phyloP scores from a whole-genome alignment of 2,797 vertebrate species.

The Gymnothorax javanicus region DNA sequence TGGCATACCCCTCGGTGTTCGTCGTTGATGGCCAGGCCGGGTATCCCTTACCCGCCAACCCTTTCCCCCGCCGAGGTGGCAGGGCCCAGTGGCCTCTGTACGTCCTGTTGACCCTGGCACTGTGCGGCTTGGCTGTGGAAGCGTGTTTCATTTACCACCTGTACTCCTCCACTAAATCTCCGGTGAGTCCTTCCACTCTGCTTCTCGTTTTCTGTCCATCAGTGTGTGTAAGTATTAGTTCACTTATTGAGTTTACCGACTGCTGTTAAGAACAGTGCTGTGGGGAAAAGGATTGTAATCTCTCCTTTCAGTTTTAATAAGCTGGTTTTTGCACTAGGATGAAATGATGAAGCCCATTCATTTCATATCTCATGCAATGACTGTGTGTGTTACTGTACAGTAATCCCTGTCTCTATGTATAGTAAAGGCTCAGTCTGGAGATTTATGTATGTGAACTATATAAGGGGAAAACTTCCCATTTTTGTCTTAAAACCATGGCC shows the following conservation, averaged over 20 bases:
- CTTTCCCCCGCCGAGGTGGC: background rate
- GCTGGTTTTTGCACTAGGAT: background rate
- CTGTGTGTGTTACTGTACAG: background rate
- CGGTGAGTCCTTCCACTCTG: constrained; percentile 48
- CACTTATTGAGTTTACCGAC: too few species aligned
- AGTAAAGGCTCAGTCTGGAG: background rate
- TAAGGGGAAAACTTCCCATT: background rate
- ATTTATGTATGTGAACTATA: background rate
- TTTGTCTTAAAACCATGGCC: background rate
- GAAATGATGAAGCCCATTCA: background rate
- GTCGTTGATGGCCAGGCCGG: constrained; percentile 60
- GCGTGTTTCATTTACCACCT: constrained; percentile 70
- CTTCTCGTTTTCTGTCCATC: constrained; percentile 1
- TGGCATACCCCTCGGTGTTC: constrained; percentile 51
- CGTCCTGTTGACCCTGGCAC: constrained; percentile 62
- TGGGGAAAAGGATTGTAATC: background rate
- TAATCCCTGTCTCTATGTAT: background rate
- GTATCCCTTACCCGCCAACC: constrained; percentile 56
- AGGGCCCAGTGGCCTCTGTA: constrained; percentile 56
- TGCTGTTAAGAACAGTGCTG: background rate
- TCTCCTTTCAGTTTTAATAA: background rate
- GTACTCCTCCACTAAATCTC: constrained; percentile 35
- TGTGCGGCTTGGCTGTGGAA: constrained; percentile 64
- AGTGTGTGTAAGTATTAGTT: background rate
- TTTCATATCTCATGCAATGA: background rate